A percentile compares a stretch with the other conserved stretches of the same genome.
Conservation (phyloP, 1,140 invertebrate genomes). For the Pogonomyrmex barbatus region DNA sequence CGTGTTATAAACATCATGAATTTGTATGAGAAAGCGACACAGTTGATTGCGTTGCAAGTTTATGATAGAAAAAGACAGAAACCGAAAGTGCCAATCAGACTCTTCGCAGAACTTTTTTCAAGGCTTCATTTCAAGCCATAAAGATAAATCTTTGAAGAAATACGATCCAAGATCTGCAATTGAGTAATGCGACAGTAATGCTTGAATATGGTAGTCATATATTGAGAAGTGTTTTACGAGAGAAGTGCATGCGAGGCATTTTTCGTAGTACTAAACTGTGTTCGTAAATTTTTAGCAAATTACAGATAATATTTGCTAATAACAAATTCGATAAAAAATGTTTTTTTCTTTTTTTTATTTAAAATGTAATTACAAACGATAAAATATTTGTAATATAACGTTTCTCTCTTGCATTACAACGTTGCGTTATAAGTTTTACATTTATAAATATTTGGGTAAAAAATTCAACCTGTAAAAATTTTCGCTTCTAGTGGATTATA, state of each 20-base stretch:
- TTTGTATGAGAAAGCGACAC: conserved; percentile 14
- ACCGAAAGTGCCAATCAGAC: conserved; percentile 17
- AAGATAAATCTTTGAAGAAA: conserved; percentile 32
- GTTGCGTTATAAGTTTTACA: neutral
- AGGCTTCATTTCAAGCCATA: neutral
- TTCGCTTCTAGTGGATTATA: neutral
- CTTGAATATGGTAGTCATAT: conserved; percentile 1
- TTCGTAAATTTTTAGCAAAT: neutral
- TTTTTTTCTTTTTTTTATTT: neutral
- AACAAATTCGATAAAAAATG: neutral
- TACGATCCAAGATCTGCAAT: conserved; percentile 1
- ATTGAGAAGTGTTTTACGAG: conserved; percentile 10
- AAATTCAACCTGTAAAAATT: neutral
- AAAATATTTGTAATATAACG: neutral
- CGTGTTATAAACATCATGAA: conserved; percentile 15
- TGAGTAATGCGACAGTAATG: conserved; percentile 3
- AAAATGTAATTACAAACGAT: neutral
- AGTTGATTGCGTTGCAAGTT: neutral
- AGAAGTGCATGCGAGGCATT: neutral
- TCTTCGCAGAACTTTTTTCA: conserved; percentile 14
- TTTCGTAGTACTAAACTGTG: neutral
- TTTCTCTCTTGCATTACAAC: neutral
- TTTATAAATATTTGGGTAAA: neutral
- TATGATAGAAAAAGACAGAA: neutral
- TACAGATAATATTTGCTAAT: neutral